These are phyloP conservation scores for Apamea crenata DNA, from an alignment of 2,888 invertebrate genomes.

Conservation along the genomic window DNA sequence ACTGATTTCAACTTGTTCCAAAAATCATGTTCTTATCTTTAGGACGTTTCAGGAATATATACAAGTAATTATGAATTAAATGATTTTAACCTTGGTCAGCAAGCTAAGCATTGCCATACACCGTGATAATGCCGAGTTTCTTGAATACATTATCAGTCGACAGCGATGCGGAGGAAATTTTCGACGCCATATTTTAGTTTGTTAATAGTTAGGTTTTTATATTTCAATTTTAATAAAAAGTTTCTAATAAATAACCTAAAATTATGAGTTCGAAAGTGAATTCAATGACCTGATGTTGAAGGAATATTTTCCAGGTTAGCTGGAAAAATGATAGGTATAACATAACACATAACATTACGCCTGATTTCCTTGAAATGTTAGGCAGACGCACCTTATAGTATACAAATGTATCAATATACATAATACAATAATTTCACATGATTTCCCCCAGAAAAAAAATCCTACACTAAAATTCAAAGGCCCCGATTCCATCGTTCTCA, in stretches of 20 bases:
- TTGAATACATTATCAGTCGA: not conserved
- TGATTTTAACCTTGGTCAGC: too few relatives aligned
- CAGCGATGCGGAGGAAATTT: too few relatives aligned
- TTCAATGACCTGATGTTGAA: too few relatives aligned
- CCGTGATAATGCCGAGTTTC: not conserved
- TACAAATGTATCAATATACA: not conserved
- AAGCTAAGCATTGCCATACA: not conserved
- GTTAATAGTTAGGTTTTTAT: not conserved
- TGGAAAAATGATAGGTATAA: not conserved
- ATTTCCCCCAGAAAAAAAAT: conserved; percentile 4
- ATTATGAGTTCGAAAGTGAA: not conserved
- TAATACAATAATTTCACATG: not conserved
- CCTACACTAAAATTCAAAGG: conserved; percentile 30
- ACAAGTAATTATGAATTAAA: not conserved
- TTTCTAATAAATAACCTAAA: not conserved
- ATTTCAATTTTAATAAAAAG: not conserved
- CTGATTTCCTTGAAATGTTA: not conserved
- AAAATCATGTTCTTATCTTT: not conserved
- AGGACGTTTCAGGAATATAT: not conserved
- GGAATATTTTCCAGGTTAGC: not conserved
- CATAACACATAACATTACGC: not conserved
- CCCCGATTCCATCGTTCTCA: conserved; percentile 10
- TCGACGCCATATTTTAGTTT: not conserved
- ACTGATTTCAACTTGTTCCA: not conserved
- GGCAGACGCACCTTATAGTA: not conserved